Base-by-base conservation (phyloP, 2,797 vertebrate genomes). In the Nothura maculosa region DNA sequence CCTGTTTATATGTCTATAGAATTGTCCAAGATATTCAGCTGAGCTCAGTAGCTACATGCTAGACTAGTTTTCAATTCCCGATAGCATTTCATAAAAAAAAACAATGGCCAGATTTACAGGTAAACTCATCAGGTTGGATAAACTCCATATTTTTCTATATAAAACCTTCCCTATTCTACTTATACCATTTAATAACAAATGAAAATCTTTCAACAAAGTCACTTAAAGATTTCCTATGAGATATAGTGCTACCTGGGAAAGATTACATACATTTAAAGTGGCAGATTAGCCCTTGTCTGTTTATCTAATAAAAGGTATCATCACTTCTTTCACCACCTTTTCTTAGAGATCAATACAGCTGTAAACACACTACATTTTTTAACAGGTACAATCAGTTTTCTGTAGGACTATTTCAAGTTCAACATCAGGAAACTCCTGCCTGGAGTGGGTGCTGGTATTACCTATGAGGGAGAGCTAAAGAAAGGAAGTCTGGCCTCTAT, bases 301-400 rank as follows among this genome's bases (percentile, higher is more conserved):
- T 92, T 89, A 43, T 40, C 40, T 77, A 68, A 67, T 67, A 82
- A 11, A 82, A 82, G 22, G 76, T 80, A 28, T 50, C 25, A 76
- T 38, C 24, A 61, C 5, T 69, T 43, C 34, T 79, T 94, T 83
- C 40, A 77, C 9, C 17, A 80, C 15, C 4, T 85, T 87, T 75
- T 47, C 36, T 54, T 54, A 72, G 28, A 89, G 86, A 92, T 90
- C 89, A 89, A 90, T 89, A 67, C 5, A 77, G 6, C 12, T 69
- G 11, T 73, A 89, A 89, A 85, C 17, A 10, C 21, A 40, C 18
- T 86, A 47, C 42, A 60, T 68, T 90, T 93, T 86, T 89, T 74
- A 94, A 73, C 40, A 85, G 13, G 28, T 45, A 40, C 36, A 67
- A 18, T 93, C 87, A 48, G 55, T 74, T 93, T 94, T 82, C 78